Evolutionary conservation across 2,113 vertebrate genomes (phyloP), one percentile per base, ranked within the genome.

Genomic region (Barnardius zonarius): DNA sequence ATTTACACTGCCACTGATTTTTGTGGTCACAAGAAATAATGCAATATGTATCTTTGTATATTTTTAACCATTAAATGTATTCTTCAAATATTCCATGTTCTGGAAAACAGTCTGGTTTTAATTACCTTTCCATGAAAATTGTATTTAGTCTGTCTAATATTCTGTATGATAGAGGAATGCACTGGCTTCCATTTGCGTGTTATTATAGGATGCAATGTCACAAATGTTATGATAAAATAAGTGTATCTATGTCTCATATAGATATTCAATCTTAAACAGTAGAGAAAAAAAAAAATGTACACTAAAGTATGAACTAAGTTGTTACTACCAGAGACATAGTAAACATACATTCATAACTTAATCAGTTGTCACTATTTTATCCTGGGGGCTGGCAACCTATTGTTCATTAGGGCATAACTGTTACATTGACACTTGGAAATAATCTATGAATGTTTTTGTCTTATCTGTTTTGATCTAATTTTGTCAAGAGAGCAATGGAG

Each of bases 401-500:
- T 83, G 31, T 80, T 83, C 49, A 61, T 9, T 49, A 31, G n/a
- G 55, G 11, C 72, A 67, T 63, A 88, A 52, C 44, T 68, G 20
- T 37, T 88, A n/a, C 37, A 44, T 5, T 86, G 80, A 69, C 48
- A 78, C 0, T 0, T 25, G 35, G 66, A 93, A 92, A 76, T 68
- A 93, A 73, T 57, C 31, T 76, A 17, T 20, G 20, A 89, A 86
- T 44, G 4, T 37, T 89, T 96, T 81, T 82, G 25, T 72, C 37
- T 82, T 57, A 72, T n/a, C 43, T 61, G 16, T 39, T 64, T 84
- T 61, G 66, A 91, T 84, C 69, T 79, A 61, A 48, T 90, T 90
- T 91, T 82, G 31, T 81, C 64, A 83, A 74, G 55, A 83, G 10
- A 77, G 18, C 8, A 80, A 25, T 1, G 1, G 37, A 87, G 11